These are phyloP conservation scores for Drosophila nebulosa DNA, from an alignment of 1,140 invertebrate species.

Conservation along the genomic window DNA sequence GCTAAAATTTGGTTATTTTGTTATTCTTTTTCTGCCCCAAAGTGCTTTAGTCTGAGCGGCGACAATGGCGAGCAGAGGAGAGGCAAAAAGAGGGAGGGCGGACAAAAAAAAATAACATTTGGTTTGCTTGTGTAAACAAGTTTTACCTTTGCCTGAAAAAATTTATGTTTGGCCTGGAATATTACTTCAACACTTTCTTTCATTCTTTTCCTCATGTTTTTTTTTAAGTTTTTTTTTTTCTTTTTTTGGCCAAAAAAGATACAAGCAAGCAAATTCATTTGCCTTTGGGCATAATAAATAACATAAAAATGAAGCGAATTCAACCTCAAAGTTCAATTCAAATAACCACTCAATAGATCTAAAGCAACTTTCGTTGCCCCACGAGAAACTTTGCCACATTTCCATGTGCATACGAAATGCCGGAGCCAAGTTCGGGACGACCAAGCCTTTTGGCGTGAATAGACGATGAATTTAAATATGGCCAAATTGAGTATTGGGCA, in stretches of 20 bases:
- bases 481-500: slow-evolving; percentile 79
- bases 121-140: slow-evolving; percentile 60
- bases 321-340: slow-evolving; percentile 76
- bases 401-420: slow-evolving; percentile 70
- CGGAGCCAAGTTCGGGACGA: slow-evolving; percentile 27
- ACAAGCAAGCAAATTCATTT: slow-evolving; percentile 13
- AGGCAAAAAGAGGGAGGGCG: too few relatives aligned
- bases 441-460: slow-evolving; percentile 52
- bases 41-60: slow-evolving; percentile 11
- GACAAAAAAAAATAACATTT: slow-evolving; percentile 20
- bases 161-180: background rate
- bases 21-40: background rate
- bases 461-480: slow-evolving; percentile 80
- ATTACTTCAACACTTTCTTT: slow-evolving; percentile 6
- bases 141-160: slow-evolving; percentile 48
- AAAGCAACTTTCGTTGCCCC: slow-evolving; percentile 20
- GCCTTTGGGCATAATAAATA: slow-evolving; percentile 64
- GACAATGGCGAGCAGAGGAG: background rate
- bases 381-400: slow-evolving; percentile 39
- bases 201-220: background rate
- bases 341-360: slow-evolving; percentile 78
- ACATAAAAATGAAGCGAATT: slow-evolving; percentile 78
- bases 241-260: background rate
- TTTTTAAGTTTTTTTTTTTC: background rate
- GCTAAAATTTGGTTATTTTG: slow-evolving; percentile 57